A percentile compares a stretch with the other conserved stretches of the same genome.
Conservation (phyloP, 1,140 invertebrate species). For the Anastatus disparis region DNA sequence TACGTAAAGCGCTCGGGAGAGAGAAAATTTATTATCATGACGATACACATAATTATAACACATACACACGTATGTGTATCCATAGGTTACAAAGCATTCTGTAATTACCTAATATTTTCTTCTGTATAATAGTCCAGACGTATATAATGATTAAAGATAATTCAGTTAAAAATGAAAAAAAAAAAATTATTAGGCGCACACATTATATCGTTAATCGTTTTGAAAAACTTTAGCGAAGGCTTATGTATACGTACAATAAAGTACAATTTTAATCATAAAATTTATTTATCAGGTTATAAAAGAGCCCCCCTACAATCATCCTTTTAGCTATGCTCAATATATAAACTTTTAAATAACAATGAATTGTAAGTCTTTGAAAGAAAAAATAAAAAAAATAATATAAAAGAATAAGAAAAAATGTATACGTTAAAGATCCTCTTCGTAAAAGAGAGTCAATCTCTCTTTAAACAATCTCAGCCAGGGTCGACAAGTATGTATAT, state of each 20-base stretch:
- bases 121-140: neutral
- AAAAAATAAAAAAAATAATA: slow-evolving; percentile 1
- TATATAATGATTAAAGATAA: neutral
- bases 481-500: slow-evolving; percentile 34
- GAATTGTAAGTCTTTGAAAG: slow-evolving; percentile 18
- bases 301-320: neutral
- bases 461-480: slow-evolving; percentile 35
- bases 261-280: neutral
- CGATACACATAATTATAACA: neutral
- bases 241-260: too few species aligned
- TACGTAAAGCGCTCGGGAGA: neutral
- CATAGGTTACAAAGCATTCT: too few species aligned
- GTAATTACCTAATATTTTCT: slow-evolving; percentile 3
- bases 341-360: neutral
- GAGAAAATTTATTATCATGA: slow-evolving; percentile 8
- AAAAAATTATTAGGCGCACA: too few species aligned
- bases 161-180: too few species aligned
- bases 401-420: too few species aligned
- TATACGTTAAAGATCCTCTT: too few species aligned
- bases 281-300: neutral
- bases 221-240: too few species aligned
- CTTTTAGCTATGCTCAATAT: neutral
- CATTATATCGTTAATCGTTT: too few species aligned
- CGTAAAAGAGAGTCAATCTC: slow-evolving; percentile 24
- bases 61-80: too few species aligned